Evolutionary conservation across 2,888 invertebrate species (phyloP).

Genomic region (Alsophila aescularia): DNA sequence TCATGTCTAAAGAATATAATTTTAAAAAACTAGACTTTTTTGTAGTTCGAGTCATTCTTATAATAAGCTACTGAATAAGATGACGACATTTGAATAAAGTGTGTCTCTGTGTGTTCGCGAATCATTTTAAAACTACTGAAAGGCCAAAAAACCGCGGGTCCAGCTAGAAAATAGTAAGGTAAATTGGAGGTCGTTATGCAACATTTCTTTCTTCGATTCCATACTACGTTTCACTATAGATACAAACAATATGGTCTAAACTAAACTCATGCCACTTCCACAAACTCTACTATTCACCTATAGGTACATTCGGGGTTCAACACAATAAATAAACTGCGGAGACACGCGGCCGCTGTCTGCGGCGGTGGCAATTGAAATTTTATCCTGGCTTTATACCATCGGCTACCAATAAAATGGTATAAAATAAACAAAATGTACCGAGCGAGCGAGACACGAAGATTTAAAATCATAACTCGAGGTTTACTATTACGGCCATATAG

Average conservation of each 20-base stretch:
- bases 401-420: conserved; percentile 72
- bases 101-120: too few relatives aligned
- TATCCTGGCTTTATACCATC: conserved; percentile 78
- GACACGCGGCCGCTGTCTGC: conserved; percentile 75
- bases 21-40: too few relatives aligned
- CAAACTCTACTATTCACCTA: conserved; percentile 34
- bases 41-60: too few relatives aligned
- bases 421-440: conserved; percentile 71
- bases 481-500: conserved; percentile 46
- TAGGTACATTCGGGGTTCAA: conserved; percentile 64
- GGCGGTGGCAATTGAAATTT: conserved; percentile 80
- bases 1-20: too few relatives aligned
- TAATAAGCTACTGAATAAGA: too few relatives aligned
- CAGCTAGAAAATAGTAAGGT: too few relatives aligned
- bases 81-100: too few relatives aligned
- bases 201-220: too few relatives aligned
- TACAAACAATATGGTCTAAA: not conserved
- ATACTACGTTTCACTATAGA: too few relatives aligned
- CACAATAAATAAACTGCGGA: conserved; percentile 79
- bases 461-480: conserved; percentile 63
- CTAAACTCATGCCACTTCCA: conserved; percentile 44
- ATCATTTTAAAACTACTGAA: too few relatives aligned
- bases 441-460: conserved; percentile 44
- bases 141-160: too few relatives aligned
- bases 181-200: too few relatives aligned